Evolutionary conservation across 2,797 vertebrate genomes (phyloP).

Genomic region (Microctenopoma steveboyesi): DNA sequence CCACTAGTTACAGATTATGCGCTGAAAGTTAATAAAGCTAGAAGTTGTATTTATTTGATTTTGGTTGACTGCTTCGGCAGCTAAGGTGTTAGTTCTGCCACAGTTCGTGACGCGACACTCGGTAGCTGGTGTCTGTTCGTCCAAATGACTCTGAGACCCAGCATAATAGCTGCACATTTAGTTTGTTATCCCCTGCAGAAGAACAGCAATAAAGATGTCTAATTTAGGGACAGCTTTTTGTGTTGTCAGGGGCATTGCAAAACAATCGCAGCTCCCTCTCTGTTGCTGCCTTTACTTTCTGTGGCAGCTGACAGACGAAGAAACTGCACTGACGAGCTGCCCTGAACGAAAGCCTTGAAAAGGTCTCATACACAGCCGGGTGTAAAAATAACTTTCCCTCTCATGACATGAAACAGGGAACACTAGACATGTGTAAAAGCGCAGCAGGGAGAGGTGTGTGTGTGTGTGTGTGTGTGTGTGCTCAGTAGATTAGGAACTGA

Average conservation of each 20-base stretch:
- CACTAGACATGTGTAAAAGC: constrained; percentile 45
- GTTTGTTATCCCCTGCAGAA: constrained; percentile 30
- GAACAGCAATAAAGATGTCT: constrained; percentile 60
- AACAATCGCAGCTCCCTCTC: constrained; percentile 45
- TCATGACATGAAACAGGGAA: constrained; percentile 63
- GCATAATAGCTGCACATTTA: constrained; percentile 10
- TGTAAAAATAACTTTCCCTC: constrained; percentile 70
- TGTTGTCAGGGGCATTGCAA: constrained; percentile 37
- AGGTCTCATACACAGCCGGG: constrained; percentile 53
- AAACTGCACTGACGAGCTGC: constrained; percentile 51
- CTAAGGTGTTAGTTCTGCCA: not conserved
- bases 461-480: constrained; percentile 10
- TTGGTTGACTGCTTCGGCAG: not conserved
- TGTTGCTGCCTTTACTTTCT: constrained; percentile 47
- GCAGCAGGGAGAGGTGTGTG: constrained; percentile 36
- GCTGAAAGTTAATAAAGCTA: not conserved
- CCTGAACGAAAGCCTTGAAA: constrained; percentile 61
- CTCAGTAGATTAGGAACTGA: constrained; percentile 31
- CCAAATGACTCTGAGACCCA: constrained; percentile 20
- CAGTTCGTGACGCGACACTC: not conserved
- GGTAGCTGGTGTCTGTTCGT: constrained; percentile 4
- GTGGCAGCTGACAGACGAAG: constrained; percentile 65
- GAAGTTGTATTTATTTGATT: not conserved
- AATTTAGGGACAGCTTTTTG: constrained; percentile 50
- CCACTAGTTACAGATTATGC: not conserved